phyloP scores from a whole-genome alignment of 2,888 invertebrate genomes.

The Dasysyrphus tricinctus region DNA sequence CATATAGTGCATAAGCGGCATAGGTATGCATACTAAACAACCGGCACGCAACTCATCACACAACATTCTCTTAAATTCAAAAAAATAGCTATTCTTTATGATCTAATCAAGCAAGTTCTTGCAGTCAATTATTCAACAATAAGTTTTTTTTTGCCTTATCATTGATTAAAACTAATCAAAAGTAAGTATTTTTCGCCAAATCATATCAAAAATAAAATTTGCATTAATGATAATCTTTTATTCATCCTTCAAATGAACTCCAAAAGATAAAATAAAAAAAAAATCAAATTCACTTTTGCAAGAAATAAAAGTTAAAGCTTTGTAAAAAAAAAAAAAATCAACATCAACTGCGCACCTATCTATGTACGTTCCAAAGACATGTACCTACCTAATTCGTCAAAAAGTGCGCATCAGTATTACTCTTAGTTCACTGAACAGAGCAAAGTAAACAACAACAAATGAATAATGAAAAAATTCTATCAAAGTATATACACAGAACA shows the following conservation, averaged over 20 bases:
- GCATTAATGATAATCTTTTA: neutral
- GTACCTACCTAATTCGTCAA: neutral
- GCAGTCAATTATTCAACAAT: too few relatives aligned
- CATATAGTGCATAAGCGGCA: too few relatives aligned
- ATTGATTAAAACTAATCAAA: neutral
- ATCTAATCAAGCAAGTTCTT: too few relatives aligned
- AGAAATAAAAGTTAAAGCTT: neutral
- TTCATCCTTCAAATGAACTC: slow-evolving; percentile 21
- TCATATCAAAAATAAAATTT: too few relatives aligned
- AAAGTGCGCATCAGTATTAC: slow-evolving; percentile 60
- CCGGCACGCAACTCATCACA: too few relatives aligned
- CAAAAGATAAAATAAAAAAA: slow-evolving; percentile 13
- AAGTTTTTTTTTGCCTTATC: too few relatives aligned
- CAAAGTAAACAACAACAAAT: slow-evolving; percentile 47
- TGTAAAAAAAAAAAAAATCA: neutral
- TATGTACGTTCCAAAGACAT: slow-evolving; percentile 12
- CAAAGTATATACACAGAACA: neutral
- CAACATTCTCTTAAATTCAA: too few relatives aligned
- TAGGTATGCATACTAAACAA: too few relatives aligned
- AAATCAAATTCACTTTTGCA: slow-evolving; percentile 18
- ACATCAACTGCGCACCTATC: slow-evolving; percentile 10
- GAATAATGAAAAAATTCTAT: slow-evolving; percentile 40
- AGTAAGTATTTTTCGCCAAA: neutral
- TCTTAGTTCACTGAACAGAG: slow-evolving; percentile 48
- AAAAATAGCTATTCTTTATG: too few relatives aligned